Evolutionary conservation across 1,140 invertebrate species (phyloP), one percentile per base, ranked within the genome.

Genomic region (Chymomyza costata): DNA sequence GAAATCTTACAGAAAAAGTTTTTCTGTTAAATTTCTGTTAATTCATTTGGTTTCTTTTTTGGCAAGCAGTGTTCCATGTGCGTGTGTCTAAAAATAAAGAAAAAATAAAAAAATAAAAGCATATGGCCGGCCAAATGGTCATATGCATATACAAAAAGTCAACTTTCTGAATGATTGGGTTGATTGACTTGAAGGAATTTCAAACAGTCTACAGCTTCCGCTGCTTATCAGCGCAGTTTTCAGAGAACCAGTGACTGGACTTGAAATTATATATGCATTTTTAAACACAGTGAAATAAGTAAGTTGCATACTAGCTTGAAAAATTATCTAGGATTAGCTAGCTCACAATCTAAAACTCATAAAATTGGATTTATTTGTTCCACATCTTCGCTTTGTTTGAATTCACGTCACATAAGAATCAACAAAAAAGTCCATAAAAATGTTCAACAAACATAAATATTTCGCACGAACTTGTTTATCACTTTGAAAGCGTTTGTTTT

Each of bases 131-230:
- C 14, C 5, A 38, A 67, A 53, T 46, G 53, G 48, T 45, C 63
- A 63, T 48, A 63, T 63, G 50, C 45, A n/a, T n/a, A n/a, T n/a
- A n/a, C n/a, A n/a, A n/a, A 54, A 48, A 45, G 48, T 55, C 60
- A 63, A 55, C 50, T 44, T 49, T 37, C 49, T 49, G 48, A 58
- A 53, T 54, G 65, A 71, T 70, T 66, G 70, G 71, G 70, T 76
- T 76, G 70, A 76, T 76, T 76, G 70, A 76, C 70, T 76, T 57
- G 62, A 50, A 66, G 71, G 70, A 78, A 76, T 76, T 78, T 59
- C 32, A 69, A 51, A 68, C 46, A 40, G 44, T 53, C 43, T n/a
- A 6, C 63, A 58, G 58, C 63, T 71, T 71, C 68, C 68, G 63
- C 51, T 17, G 45, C 56, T 74, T 74, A 76, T 76, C 65, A 40